Evolutionary conservation across 2,113 vertebrate species (phyloP).

Genomic region (Capreolus pygargus): DNA sequence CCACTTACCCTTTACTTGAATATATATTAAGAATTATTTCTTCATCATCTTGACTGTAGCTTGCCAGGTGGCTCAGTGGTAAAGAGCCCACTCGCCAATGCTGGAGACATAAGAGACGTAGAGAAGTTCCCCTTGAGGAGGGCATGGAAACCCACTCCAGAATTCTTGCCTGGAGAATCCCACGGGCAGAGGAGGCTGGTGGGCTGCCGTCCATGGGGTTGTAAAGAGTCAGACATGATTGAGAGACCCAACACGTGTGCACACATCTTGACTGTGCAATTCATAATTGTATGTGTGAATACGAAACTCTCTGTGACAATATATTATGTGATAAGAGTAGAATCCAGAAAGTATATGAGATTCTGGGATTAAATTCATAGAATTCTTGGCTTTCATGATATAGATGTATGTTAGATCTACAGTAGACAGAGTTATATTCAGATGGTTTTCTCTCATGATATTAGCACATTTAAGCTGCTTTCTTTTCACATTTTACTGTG

Average conservation of each 20-base stretch:
- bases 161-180: background rate
- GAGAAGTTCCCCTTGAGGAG: background rate
- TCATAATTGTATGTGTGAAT: background rate
- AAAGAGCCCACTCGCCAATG: background rate
- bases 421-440: background rate
- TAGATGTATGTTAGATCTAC: background rate
- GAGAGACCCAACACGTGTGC: background rate
- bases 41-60: background rate
- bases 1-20: background rate
- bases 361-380: background rate
- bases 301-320: background rate
- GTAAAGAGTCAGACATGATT: background rate
- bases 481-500: background rate
- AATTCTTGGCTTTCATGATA: background rate
- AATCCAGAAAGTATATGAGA: background rate
- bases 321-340: background rate
- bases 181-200: background rate
- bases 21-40: background rate
- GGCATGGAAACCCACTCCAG: background rate
- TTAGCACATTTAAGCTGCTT: background rate
- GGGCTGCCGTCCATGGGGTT: background rate
- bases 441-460: background rate
- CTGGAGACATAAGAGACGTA: background rate
- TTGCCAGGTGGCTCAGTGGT: background rate
- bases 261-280: background rate